Conservation (phyloP, 1,140 invertebrate species). For the Varroa destructor region DNA sequence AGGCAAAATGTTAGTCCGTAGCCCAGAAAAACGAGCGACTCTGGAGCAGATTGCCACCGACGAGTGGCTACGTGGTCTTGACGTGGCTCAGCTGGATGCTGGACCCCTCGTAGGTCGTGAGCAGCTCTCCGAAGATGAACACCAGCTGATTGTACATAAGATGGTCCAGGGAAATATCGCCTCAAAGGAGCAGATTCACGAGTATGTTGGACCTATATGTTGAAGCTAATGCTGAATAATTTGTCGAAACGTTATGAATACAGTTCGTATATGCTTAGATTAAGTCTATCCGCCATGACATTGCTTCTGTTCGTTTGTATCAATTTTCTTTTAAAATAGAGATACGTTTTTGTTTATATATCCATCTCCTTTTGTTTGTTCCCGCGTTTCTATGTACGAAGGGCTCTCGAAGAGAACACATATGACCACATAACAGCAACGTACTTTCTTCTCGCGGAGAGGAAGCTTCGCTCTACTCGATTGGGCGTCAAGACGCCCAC, state of each 20-base stretch:
- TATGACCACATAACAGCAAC: constrained; percentile 98
- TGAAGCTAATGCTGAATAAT: not conserved
- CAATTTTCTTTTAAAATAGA: too few relatives aligned
- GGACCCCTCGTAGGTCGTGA: constrained; percentile 66
- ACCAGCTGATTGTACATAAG: constrained; percentile 77
- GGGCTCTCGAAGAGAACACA: constrained; percentile 81
- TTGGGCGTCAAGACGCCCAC: constrained; percentile 33
- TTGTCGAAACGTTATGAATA: not conserved
- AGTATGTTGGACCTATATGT: constrained; percentile 47
- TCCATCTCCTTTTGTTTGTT: too few relatives aligned
- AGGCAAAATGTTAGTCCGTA: constrained; percentile 73
- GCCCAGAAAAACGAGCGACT: constrained; percentile 74
- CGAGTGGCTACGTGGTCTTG: constrained; percentile 53
- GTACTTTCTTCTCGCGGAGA: constrained; percentile 88
- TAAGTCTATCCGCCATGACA: too few relatives aligned
- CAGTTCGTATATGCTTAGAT: not conserved
- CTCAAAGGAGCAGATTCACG: constrained; percentile 77
- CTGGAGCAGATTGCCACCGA: constrained; percentile 77
- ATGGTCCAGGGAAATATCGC: constrained; percentile 92
- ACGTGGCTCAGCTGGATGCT: constrained; percentile 39
- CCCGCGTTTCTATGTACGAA: constrained; percentile 38
- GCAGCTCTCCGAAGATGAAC: constrained; percentile 78
- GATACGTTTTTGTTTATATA: too few relatives aligned
- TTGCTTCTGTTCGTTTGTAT: too few relatives aligned
- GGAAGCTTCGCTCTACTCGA: constrained; percentile 53